Evolutionary conservation across 64 coral and sea anemone species (phyloP).

Genomic region (Montipora cactus): DNA sequence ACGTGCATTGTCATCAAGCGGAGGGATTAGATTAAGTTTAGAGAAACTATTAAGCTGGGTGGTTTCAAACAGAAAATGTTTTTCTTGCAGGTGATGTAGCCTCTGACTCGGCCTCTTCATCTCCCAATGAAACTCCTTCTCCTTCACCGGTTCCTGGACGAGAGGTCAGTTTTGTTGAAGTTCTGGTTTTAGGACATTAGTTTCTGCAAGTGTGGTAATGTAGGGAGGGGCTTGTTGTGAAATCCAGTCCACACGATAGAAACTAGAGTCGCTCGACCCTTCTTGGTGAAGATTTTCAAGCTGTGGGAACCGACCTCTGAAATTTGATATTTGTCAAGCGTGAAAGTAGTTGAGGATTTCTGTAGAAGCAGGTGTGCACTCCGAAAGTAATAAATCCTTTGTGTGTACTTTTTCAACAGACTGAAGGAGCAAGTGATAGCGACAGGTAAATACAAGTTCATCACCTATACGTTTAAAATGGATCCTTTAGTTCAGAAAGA

Average conservation of each 20-base stretch:
- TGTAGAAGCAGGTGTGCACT: too few species aligned
- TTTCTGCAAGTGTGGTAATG: neutral
- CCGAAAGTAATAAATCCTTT: too few species aligned
- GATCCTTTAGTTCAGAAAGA: too few species aligned
- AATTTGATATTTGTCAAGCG: too few species aligned
- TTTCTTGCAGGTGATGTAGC: slow-evolving; percentile 57
- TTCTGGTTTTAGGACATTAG: neutral
- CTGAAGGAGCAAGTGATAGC: slow-evolving; percentile 9
- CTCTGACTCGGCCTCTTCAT: slow-evolving; percentile 73
- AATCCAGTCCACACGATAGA: neutral
- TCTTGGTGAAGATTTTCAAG: too few species aligned
- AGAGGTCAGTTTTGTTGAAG: slow-evolving; percentile 56
- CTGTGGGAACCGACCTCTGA: too few species aligned
- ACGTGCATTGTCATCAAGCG: too few species aligned
- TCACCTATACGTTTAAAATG: neutral
- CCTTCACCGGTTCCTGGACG: slow-evolving; percentile 70
- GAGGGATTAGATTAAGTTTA: too few species aligned
- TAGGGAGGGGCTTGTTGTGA: neutral
- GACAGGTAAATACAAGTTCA: neutral
- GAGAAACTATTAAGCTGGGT: too few species aligned
- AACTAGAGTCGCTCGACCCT: too few species aligned
- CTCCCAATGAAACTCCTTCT: slow-evolving; percentile 47
- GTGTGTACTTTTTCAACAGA: slow-evolving; percentile 30
- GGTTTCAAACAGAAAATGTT: neutral
- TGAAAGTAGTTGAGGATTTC: too few species aligned